phyloP scores from a whole-genome alignment of 1,140 invertebrate genomes.

The Asbolus verrucosus region DNA sequence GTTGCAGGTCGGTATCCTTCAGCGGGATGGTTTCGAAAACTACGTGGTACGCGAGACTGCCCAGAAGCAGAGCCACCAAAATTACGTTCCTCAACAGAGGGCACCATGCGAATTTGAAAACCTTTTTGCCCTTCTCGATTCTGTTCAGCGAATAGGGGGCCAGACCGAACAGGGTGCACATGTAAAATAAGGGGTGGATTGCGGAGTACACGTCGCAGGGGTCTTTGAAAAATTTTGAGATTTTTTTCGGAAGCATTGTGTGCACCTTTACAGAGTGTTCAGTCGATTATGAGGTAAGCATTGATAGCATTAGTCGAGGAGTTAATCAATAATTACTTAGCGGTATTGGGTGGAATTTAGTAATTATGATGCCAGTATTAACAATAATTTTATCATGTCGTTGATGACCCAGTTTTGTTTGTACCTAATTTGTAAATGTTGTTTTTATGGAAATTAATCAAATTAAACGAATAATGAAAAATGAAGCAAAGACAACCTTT shows the following conservation, averaged over 20 bases:
- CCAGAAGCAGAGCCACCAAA: constrained; percentile 13
- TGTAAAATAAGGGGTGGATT: constrained; percentile 30
- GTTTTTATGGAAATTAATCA: no score
- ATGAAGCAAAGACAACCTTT: no score
- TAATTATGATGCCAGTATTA: neutral
- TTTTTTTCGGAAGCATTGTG: neutral
- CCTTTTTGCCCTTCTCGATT: neutral
- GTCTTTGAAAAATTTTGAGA: constrained; percentile 10
- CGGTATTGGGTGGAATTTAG: neutral
- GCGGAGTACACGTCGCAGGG: constrained; percentile 43
- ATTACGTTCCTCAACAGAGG: constrained; percentile 6
- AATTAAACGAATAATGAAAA: no score
- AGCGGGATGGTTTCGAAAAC: neutral
- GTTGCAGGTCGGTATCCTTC: constrained; percentile 2
- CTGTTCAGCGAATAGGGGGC: constrained; percentile 39
- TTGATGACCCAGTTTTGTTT: neutral
- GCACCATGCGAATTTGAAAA: constrained; percentile 11
- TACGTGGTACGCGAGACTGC: neutral
- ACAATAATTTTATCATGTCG: neutral
- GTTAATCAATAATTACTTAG: constrained; percentile 13
- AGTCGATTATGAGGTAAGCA: neutral
- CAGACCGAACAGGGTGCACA: constrained; percentile 37
- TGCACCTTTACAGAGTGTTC: neutral
- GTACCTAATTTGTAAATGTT: no score
- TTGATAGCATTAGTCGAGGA: neutral